Percentiles rank a stretch among this genome's conserved stretches.
Conservation (phyloP, 1,140 invertebrate genomes). For the Meloidogyne floridensis region DNA sequence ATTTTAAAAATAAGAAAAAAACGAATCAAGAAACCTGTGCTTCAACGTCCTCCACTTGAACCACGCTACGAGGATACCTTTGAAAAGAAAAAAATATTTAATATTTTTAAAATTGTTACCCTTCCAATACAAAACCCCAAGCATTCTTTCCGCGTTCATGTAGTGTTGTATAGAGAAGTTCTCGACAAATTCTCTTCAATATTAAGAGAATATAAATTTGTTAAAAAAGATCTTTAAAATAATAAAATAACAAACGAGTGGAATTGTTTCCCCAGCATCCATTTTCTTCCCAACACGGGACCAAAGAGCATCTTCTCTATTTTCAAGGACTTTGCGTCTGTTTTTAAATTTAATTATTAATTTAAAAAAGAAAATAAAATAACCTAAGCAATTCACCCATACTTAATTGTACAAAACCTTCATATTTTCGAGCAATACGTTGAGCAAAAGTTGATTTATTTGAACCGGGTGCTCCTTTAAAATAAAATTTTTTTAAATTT, state of each 20-base stretch:
- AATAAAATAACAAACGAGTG: constrained; percentile 39
- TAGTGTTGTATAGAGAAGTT: constrained; percentile 58
- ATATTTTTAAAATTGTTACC: constrained; percentile 3
- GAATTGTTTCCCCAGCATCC: constrained; percentile 57
- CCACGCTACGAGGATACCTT: constrained; percentile 56
- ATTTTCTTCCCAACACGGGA: constrained; percentile 58
- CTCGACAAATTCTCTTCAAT: constrained; percentile 59
- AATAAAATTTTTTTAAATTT: background rate
- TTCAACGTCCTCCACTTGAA: constrained; percentile 61
- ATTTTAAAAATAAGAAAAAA: background rate
- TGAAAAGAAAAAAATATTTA: background rate
- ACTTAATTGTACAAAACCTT: constrained; percentile 59
- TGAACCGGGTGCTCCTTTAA: constrained; percentile 59
- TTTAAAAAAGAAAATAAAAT: background rate
- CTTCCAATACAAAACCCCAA: constrained; percentile 65
- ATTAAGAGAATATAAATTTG: background rate
- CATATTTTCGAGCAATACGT: constrained; percentile 60
- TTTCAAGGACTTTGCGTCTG: constrained; percentile 55
- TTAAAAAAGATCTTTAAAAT: no score
- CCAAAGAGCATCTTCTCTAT: constrained; percentile 61
- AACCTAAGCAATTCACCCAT: constrained; percentile 58
- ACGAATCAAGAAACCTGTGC: constrained; percentile 21
- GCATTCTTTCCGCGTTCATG: constrained; percentile 45
- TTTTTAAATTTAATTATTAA: background rate
- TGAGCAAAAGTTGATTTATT: constrained; percentile 57